These are phyloP conservation scores for Sinopyrophorus schimmeli DNA, from an alignment of 2,888 invertebrate species.

Conservation along the genomic window DNA sequence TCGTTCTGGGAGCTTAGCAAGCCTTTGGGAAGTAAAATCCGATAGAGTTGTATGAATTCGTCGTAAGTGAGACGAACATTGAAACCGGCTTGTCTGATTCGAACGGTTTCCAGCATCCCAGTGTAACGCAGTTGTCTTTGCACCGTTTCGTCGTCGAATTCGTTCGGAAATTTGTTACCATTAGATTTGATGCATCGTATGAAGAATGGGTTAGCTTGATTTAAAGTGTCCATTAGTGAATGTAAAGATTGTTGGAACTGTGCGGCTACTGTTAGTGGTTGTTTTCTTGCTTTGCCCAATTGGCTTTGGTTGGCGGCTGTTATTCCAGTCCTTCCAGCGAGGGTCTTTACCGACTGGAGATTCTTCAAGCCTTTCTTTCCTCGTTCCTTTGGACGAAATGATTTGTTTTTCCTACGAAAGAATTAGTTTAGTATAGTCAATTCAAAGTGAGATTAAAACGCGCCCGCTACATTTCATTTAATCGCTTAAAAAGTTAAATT, in stretches of 20 bases:
- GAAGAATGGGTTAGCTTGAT: conserved; percentile 85
- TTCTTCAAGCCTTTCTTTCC: conserved; percentile 88
- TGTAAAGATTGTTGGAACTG: conserved; percentile 94
- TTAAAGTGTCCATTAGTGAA: conserved; percentile 90
- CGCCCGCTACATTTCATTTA: too few relatives aligned
- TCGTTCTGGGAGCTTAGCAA: conserved; percentile 84
- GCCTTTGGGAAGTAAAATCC: conserved; percentile 88
- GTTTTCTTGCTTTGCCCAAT: conserved; percentile 72
- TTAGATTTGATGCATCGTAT: conserved; percentile 95
- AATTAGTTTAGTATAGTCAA: too few relatives aligned
- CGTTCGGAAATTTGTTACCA: conserved; percentile 87
- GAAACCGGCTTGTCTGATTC: conserved; percentile 93
- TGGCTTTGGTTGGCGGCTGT: conserved; percentile 59
- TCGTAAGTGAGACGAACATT: conserved; percentile 92
- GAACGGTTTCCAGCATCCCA: conserved; percentile 95
- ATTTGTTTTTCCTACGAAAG: conserved; percentile 82
- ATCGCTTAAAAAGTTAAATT: too few relatives aligned
- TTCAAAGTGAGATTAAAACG: too few relatives aligned
- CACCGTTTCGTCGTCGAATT: conserved; percentile 92
- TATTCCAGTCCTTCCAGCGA: conserved; percentile 75
- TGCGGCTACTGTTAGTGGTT: conserved; percentile 90
- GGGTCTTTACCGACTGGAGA: conserved; percentile 87
- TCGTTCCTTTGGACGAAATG: conserved; percentile 83
- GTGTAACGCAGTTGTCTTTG: conserved; percentile 90
- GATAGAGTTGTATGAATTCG: conserved; percentile 90